A percentile compares a stretch with the other conserved stretches of the same genome.
Evolutionary conservation across 2,113 vertebrate genomes (phyloP).

Genomic region (Hypomesus transpacificus): DNA sequence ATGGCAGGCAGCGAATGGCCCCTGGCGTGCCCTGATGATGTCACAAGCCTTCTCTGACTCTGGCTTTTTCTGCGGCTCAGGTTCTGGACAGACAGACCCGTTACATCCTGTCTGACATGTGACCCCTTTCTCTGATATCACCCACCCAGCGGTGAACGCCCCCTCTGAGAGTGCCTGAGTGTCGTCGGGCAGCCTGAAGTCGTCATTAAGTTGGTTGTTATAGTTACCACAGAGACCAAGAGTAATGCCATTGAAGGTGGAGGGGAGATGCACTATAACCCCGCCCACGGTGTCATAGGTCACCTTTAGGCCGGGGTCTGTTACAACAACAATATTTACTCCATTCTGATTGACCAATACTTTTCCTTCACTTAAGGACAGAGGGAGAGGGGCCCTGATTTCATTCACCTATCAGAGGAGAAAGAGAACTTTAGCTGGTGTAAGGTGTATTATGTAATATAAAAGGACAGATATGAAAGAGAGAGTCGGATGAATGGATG

Average conservation of each 20-base stretch:
- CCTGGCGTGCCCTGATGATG: constrained; percentile 12
- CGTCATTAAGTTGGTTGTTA: constrained; percentile 45
- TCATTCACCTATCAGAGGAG: constrained; percentile 50
- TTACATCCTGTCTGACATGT: constrained; percentile 34
- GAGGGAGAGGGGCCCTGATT: constrained; percentile 15
- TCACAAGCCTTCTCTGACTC: constrained; percentile 26
- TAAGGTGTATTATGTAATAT: too few species aligned
- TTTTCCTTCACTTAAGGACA: constrained; percentile 18
- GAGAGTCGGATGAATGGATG: too few species aligned
- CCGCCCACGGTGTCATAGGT: constrained; percentile 43
- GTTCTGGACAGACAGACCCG: constrained; percentile 18
- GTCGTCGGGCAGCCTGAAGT: constrained; percentile 45
- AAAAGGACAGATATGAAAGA: too few species aligned
- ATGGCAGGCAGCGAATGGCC: constrained; percentile 29
- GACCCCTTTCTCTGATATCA: neutral
- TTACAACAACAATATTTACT: constrained; percentile 29
- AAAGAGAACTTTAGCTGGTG: neutral
- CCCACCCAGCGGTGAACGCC: constrained; percentile 46
- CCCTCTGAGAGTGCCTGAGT: neutral
- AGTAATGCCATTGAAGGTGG: constrained; percentile 35
- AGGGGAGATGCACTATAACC: constrained; percentile 41
- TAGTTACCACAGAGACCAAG: constrained; percentile 62
- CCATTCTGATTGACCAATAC: constrained; percentile 37
- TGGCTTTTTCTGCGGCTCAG: neutral
- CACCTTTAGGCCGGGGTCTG: constrained; percentile 50